Conservation (phyloP, 2,888 invertebrate species). For the Agrotis clavis region DNA sequence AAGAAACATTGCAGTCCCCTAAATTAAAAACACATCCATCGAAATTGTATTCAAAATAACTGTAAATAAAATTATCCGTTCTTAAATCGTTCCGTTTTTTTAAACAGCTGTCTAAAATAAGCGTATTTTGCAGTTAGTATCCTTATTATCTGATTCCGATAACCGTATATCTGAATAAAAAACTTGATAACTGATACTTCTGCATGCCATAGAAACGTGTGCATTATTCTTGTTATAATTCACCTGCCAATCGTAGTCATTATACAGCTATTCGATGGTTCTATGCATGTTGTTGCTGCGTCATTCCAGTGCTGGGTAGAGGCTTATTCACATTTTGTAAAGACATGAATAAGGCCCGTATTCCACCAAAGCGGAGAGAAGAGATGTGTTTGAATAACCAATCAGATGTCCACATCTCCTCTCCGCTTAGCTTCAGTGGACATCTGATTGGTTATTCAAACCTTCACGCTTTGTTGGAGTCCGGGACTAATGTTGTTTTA, state of each 20-base stretch:
- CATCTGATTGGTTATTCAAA: no score
- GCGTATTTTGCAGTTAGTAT: conserved; percentile 28
- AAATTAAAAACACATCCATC: conserved; percentile 18
- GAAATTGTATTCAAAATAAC: conserved; percentile 10
- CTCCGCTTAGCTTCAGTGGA: no score
- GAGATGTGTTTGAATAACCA: no score
- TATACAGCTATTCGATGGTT: conserved; percentile 1
- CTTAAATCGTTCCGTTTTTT: conserved; percentile 1
- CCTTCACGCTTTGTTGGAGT: no score
- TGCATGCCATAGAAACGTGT: conserved; percentile 26
- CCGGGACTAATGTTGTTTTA: no score
- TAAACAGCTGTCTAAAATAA: conserved; percentile 15
- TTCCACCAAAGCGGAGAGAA: no score
- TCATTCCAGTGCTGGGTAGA: no score
- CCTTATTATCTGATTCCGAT: conserved; percentile 12
- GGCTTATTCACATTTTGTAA: no score
- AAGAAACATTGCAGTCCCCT: conserved; percentile 5
- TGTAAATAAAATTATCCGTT: background rate
- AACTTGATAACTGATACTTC: conserved; percentile 24
- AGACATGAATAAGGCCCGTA: no score
- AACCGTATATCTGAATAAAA: conserved; percentile 29
- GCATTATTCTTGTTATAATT: conserved; percentile 32
- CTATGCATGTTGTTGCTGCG: background rate
- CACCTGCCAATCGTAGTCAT: conserved; percentile 41
- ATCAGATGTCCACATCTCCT: no score